Conservation (phyloP, 2,888 invertebrate genomes). For the Spicauda simplicius region DNA sequence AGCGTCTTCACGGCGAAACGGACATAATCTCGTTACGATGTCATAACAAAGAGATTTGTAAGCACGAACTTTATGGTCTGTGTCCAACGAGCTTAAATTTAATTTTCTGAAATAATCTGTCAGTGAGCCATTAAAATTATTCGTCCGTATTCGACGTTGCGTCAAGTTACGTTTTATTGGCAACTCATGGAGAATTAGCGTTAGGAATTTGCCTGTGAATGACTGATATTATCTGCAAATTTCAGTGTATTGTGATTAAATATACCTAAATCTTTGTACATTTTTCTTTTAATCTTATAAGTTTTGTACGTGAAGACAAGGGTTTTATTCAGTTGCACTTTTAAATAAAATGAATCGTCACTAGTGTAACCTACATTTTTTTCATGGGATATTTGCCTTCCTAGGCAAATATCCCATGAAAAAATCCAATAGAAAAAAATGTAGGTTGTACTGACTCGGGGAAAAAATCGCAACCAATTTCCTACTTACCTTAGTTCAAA, state of each 20-base stretch:
- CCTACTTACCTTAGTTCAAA: neutral
- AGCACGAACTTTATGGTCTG: constrained; percentile 83
- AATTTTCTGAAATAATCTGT: constrained; percentile 84
- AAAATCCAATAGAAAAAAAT: no score
- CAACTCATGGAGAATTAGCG: constrained; percentile 17
- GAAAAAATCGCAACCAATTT: no score
- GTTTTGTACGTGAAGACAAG: neutral
- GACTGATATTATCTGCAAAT: neutral
- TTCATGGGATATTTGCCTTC: no score
- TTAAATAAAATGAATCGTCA: no score
- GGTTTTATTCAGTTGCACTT: no score
- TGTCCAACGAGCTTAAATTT: constrained; percentile 84
- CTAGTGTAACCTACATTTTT: no score
- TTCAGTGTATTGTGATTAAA: neutral
- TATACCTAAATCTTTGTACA: neutral
- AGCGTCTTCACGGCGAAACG: constrained; percentile 77
- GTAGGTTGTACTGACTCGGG: no score
- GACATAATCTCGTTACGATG: constrained; percentile 85
- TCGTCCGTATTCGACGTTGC: constrained; percentile 65
- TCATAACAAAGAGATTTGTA: constrained; percentile 85
- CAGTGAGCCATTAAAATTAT: constrained; percentile 80
- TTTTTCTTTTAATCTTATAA: neutral
- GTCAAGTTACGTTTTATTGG: constrained; percentile 60
- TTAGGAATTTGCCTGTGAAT: neutral
- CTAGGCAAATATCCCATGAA: no score